Evolutionary conservation across 1,140 invertebrate genomes (phyloP).

Genomic region (Neodiprion fabricii): DNA sequence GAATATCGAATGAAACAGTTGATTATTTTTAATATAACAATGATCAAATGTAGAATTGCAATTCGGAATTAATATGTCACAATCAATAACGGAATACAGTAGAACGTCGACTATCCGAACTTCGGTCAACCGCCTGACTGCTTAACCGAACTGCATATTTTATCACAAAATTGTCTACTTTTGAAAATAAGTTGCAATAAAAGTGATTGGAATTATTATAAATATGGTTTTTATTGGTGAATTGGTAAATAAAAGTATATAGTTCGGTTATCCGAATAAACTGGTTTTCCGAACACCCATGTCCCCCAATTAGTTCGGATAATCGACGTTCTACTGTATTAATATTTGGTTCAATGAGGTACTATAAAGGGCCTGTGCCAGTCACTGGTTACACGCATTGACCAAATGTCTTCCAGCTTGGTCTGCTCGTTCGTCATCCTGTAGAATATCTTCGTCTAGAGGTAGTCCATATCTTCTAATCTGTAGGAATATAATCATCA

Average conservation of each 20-base stretch:
- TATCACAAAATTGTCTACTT: no score
- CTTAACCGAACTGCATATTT: no score
- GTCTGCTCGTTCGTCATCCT: slow-evolving; percentile 6
- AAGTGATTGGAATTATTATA: no score
- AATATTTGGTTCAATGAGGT: neutral
- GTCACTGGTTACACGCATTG: neutral
- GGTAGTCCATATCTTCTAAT: neutral
- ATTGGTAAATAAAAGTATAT: no score
- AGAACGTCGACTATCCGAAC: no score
- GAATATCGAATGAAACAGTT: neutral
- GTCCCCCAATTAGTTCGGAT: no score
- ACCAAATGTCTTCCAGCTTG: slow-evolving; percentile 1
- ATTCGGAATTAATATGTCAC: neutral
- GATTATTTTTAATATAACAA: slow-evolving; percentile 1
- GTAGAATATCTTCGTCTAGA: neutral
- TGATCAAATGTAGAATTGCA: neutral
- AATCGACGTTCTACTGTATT: neutral
- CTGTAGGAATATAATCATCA: neutral
- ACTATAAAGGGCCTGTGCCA: neutral
- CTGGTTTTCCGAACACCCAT: no score
- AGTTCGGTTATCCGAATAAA: no score
- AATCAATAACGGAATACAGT: neutral
- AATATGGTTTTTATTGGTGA: no score
- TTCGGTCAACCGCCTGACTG: no score
- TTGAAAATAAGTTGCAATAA: no score